phyloP scores from a whole-genome alignment of 2,113 vertebrate genomes.

The Plectropomus leopardus region DNA sequence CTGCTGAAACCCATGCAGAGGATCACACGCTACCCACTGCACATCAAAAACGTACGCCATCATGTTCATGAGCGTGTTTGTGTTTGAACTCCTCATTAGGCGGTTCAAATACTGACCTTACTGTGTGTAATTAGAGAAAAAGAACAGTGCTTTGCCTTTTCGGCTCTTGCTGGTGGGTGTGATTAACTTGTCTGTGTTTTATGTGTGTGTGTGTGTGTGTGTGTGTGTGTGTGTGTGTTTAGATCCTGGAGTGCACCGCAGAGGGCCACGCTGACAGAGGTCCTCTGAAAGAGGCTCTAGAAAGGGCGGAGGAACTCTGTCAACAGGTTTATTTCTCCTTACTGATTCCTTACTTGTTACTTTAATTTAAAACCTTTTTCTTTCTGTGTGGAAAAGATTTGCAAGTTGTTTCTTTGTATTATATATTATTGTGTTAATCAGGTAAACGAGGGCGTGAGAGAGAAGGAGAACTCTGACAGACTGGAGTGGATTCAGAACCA shows the following conservation, averaged over 20 bases:
- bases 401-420: not conserved
- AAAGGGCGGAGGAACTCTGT: slow-evolving; percentile 94
- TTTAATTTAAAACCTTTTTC: not conserved
- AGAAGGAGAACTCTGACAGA: slow-evolving; percentile 95
- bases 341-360: not conserved
- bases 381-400: not conserved
- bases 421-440: slow-evolving; percentile 65
- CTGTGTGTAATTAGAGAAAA: not conserved
- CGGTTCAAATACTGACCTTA: not conserved
- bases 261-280: slow-evolving; percentile 89
- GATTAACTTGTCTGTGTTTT: not conserved
- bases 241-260: slow-evolving; percentile 95
- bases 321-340: slow-evolving; percentile 70
- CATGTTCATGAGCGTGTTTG: not conserved
- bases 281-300: slow-evolving; percentile 89
- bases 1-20: slow-evolving; percentile 98
- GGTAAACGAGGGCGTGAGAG: slow-evolving; percentile 95
- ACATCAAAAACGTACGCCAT: slow-evolving; percentile 93
- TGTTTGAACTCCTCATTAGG: slow-evolving; percentile 3
- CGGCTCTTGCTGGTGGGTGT: not conserved
- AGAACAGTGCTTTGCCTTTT: not conserved
- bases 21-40: slow-evolving; percentile 97
- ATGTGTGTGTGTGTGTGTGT: slow-evolving; percentile 31
- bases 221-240: slow-evolving; percentile 36
- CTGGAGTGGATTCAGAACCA: slow-evolving; percentile 97